These are phyloP conservation scores for Halichondria panicea DNA, from an alignment of 37 sponge, comb jelly and placozoan genomes.

Conservation along the genomic window DNA sequence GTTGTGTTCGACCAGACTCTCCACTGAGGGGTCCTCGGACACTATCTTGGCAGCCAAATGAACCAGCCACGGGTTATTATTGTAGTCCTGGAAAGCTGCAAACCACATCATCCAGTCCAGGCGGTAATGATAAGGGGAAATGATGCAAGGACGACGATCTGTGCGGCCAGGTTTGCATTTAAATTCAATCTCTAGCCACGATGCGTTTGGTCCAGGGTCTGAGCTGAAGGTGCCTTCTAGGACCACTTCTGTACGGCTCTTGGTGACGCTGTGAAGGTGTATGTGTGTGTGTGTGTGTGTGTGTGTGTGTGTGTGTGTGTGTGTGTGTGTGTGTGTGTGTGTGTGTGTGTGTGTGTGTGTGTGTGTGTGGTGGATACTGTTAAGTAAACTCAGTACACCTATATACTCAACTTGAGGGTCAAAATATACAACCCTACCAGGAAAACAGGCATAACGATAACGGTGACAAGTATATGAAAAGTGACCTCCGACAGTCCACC, in stretches of 20 bases:
- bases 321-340: no score
- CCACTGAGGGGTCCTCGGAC: conserved; percentile 54
- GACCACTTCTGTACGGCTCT: conserved; percentile 86
- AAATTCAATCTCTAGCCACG: conserved; percentile 84
- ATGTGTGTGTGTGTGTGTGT: neutral
- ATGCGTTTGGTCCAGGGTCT: conserved; percentile 17
- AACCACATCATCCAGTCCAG: conserved; percentile 98
- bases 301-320: no score
- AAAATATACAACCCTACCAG: no score
- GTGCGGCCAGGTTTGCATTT: conserved; percentile 87
- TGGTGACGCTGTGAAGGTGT: conserved; percentile 62
- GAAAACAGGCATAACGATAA: no score
- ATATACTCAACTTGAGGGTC: neutral
- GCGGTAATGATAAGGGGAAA: conserved; percentile 94
- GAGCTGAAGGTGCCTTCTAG: conserved; percentile 71
- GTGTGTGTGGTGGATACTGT: no score
- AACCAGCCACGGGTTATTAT: conserved; percentile 89
- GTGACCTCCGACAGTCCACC: no score
- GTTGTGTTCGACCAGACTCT: conserved; percentile 67
- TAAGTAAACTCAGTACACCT: neutral
- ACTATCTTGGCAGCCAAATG: conserved; percentile 81
- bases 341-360: no score
- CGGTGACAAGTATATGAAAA: no score
- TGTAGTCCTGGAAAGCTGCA: conserved; percentile 91
- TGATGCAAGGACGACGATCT: conserved; percentile 73